phyloP scores from a whole-genome alignment of 1,140 invertebrate species.

The Diorhabda sublineata region DNA sequence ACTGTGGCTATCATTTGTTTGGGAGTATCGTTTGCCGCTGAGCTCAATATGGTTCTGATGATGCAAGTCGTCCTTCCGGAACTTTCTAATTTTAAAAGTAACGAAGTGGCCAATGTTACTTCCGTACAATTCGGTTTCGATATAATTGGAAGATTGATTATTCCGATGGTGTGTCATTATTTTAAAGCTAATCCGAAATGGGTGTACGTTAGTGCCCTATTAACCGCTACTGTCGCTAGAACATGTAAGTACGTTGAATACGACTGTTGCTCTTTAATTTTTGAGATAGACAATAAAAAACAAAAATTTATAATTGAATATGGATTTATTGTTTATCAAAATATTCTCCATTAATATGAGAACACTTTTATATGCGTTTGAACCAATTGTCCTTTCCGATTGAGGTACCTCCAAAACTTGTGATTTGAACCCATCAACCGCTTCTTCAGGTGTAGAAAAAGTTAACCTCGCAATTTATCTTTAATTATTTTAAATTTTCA shows the following conservation, averaged over 20 bases:
- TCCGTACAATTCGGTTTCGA: slow-evolving; percentile 44
- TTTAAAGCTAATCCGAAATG: slow-evolving; percentile 39
- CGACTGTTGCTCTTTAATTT: no score
- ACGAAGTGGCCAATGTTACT: slow-evolving; percentile 41
- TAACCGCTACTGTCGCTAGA: slow-evolving; percentile 43
- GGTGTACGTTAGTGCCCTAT: slow-evolving; percentile 44
- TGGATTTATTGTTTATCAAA: no score
- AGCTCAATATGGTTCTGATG: slow-evolving; percentile 46
- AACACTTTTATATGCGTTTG: no score
- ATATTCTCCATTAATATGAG: no score
- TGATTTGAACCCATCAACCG: no score
- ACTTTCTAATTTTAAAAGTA: slow-evolving; percentile 37
- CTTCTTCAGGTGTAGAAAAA: no score
- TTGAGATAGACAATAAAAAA: no score
- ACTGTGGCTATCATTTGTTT: slow-evolving; percentile 48
- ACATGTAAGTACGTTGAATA: slow-evolving; percentile 36
- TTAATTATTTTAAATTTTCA: no score
- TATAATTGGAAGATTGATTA: slow-evolving; percentile 43
- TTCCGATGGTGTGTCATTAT: slow-evolving; percentile 42
- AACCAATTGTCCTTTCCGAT: no score
- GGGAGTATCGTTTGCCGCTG: slow-evolving; percentile 48
- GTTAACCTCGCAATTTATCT: no score
- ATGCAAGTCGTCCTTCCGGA: slow-evolving; percentile 46
- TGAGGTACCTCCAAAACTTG: no score
- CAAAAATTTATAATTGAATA: no score